These are phyloP conservation scores for Euzetes globulus DNA, from an alignment of 2,888 invertebrate genomes.

Conservation along the genomic window DNA sequence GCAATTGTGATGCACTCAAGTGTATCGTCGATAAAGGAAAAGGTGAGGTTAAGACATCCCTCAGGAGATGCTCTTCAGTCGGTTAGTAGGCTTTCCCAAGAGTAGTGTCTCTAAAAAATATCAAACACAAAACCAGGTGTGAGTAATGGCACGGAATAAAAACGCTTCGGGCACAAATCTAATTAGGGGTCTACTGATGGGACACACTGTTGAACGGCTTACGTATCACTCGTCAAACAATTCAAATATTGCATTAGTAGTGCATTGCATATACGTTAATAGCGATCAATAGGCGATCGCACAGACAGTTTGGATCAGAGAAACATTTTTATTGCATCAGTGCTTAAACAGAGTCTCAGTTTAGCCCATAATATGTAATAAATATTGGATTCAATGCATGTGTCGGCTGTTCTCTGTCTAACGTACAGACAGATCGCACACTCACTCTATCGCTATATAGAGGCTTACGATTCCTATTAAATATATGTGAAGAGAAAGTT, in stretches of 20 bases:
- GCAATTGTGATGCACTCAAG: conserved; percentile 28
- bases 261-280: too few species aligned
- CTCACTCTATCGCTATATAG: not conserved
- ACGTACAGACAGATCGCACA: not conserved
- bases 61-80: conserved; percentile 5
- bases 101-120: not conserved
- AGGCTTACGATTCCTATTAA: not conserved
- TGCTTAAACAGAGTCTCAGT: not conserved
- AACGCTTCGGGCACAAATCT: not conserved
- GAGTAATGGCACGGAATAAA: not conserved
- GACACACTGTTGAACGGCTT: not conserved
- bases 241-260: not conserved
- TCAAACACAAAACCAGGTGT: conserved; percentile 18
- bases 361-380: not conserved
- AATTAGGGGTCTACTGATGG: not conserved
- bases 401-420: not conserved
- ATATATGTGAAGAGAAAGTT: not conserved
- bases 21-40: not conserved
- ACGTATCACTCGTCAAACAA: not conserved
- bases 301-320: not conserved
- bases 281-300: too few species aligned
- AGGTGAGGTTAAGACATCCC: conserved; percentile 27
- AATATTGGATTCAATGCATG: not conserved
- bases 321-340: conserved; percentile 19
- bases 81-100: conserved; percentile 20